Conservation (phyloP, 2,888 invertebrate species). For the Epinotia ramella region DNA sequence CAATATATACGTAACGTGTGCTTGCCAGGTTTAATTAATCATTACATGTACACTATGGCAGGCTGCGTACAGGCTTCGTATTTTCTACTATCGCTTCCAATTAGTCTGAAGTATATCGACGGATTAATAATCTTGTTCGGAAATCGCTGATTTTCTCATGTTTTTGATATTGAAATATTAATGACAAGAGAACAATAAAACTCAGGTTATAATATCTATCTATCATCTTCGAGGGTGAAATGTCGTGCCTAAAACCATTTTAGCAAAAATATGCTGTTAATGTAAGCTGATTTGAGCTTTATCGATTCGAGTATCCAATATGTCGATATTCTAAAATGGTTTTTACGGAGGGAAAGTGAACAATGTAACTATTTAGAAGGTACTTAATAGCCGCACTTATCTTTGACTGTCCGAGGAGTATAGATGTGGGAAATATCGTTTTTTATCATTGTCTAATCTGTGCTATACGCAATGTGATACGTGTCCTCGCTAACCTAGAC, state of each 20-base stretch:
- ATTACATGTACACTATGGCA: conserved; percentile 34
- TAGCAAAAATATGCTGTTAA: background rate
- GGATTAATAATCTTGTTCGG: background rate
- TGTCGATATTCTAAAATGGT: too few species aligned
- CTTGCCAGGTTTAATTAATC: conserved; percentile 42
- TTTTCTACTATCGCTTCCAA: conserved; percentile 43
- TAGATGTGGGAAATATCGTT: conserved; percentile 41
- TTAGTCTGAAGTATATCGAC: background rate
- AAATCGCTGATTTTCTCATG: conserved; percentile 8
- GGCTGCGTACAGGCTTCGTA: conserved; percentile 50
- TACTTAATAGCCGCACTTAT: too few species aligned
- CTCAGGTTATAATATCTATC: background rate
- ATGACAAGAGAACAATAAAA: background rate
- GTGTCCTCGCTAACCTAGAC: conserved; percentile 67
- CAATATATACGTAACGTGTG: conserved; percentile 56
- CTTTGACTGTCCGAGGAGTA: background rate
- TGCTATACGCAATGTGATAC: conserved; percentile 64
- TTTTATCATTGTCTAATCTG: conserved; percentile 48
- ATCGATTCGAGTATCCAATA: too few species aligned
- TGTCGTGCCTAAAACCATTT: background rate
- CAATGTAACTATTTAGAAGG: too few species aligned
- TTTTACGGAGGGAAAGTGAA: too few species aligned
- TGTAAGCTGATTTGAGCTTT: too few species aligned
- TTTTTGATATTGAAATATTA: background rate
- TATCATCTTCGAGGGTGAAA: background rate